Evolutionary conservation across 2,888 invertebrate genomes (phyloP).

Genomic region (Parapristionchus giblindavisi): DNA sequence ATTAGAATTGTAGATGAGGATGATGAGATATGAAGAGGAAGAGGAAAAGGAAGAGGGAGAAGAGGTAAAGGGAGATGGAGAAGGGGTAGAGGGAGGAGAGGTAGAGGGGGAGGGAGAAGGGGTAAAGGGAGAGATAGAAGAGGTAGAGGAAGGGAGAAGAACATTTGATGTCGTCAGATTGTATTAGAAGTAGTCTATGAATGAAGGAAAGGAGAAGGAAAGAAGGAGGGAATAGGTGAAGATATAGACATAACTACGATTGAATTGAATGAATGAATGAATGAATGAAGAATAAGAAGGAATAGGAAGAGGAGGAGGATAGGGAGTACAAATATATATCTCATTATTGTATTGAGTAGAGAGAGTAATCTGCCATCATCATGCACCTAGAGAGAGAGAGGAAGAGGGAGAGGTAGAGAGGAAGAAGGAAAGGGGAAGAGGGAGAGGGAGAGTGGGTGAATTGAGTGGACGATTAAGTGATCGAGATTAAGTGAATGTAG

Average conservation of each 20-base stretch:
- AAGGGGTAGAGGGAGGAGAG: not conserved
- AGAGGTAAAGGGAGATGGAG: not conserved
- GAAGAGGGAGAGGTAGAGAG: too few relatives aligned
- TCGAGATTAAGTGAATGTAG: too few relatives aligned
- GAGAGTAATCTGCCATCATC: too few relatives aligned
- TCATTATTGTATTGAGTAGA: too few relatives aligned
- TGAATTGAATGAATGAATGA: not conserved
- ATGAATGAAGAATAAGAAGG: not conserved
- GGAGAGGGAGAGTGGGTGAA: too few relatives aligned
- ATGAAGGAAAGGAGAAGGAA: not conserved
- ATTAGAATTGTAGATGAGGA: conserved; percentile 7
- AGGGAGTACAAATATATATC: too few relatives aligned
- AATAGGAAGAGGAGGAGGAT: not conserved
- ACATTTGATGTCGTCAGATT: not conserved
- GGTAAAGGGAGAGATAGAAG: not conserved
- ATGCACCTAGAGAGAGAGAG: too few relatives aligned
- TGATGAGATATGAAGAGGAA: conserved; percentile 13
- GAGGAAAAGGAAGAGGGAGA: conserved; percentile 5
- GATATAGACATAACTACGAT: not conserved
- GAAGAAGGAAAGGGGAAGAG: too few relatives aligned
- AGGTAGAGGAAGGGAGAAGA: not conserved
- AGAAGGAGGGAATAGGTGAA: not conserved
- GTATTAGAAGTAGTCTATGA: conserved; percentile 1
- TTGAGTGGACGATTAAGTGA: too few relatives aligned
- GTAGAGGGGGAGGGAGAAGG: not conserved